phyloP scores from a whole-genome alignment of 2,797 vertebrate genomes.

The Syncerus caffer region DNA sequence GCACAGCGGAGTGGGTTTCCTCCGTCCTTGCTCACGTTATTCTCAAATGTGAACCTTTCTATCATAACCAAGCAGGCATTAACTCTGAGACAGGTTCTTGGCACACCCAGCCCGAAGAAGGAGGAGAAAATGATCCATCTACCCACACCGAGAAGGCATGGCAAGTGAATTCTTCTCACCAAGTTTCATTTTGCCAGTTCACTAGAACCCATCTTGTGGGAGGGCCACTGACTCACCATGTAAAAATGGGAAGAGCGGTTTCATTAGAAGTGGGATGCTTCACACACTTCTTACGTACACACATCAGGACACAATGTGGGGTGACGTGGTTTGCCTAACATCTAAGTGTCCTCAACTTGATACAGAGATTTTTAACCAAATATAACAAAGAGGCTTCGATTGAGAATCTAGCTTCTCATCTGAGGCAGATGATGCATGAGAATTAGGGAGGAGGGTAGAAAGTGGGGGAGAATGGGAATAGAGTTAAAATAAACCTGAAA shows the following conservation, averaged over 20 bases:
- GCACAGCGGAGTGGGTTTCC: not conserved
- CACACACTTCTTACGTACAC: not conserved
- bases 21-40: not conserved
- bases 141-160: not conserved
- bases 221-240: slow-evolving; percentile 31
- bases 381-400: not conserved
- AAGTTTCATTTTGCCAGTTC: not conserved
- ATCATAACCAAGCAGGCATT: not conserved
- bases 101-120: not conserved
- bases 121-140: not conserved
- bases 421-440: not conserved
- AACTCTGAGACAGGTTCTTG: not conserved
- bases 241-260: slow-evolving; percentile 38
- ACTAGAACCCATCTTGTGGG: not conserved
- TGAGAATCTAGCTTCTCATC: not conserved
- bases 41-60: not conserved
- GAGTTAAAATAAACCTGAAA: slow-evolving; percentile 11
- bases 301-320: not conserved
- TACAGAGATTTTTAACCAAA: not conserved
- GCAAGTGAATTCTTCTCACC: not conserved
- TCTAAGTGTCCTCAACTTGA: not conserved
- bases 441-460: not conserved
- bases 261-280: slow-evolving; percentile 18
- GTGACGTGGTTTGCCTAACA: not conserved
- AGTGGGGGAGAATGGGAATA: not conserved